Conservation (phyloP, 1,140 invertebrate genomes). For the Coenobita brevimanus region DNA sequence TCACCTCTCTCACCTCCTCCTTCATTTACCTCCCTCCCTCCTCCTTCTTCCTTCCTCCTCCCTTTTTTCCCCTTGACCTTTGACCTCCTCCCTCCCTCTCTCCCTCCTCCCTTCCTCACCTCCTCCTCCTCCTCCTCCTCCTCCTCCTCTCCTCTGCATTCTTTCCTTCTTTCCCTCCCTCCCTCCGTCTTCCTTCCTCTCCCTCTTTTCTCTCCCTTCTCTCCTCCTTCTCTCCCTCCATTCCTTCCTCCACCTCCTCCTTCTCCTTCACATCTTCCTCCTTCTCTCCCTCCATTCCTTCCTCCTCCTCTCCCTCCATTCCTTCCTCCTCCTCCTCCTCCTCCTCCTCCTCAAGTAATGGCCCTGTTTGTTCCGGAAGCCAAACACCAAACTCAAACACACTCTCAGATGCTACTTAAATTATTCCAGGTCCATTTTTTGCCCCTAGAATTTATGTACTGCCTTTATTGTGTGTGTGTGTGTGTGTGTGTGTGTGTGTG, state of each 20-base stretch:
- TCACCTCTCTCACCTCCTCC: background rate
- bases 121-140: background rate
- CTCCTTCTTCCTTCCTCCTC: background rate
- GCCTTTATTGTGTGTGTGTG: no score
- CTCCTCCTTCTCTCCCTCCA: background rate
- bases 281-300: background rate
- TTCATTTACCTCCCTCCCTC: background rate
- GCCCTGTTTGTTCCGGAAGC: no score
- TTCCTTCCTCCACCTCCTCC: background rate
- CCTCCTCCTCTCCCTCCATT: background rate
- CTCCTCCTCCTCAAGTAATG: background rate
- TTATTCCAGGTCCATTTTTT: no score
- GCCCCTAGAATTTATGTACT: no score
- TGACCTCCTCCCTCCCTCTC: background rate
- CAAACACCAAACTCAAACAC: no score
- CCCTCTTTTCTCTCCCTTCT: background rate
- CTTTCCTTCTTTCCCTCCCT: background rate
- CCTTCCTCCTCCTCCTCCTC: background rate
- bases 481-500: slow-evolving; percentile 11
- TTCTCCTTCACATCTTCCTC: background rate
- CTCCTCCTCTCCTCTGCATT: background rate
- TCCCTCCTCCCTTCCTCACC: background rate
- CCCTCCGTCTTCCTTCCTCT: background rate
- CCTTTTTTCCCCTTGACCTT: background rate
- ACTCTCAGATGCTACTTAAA: no score